Base-by-base conservation (phyloP, 2,797 vertebrate species). In the Squalus acanthias region DNA sequence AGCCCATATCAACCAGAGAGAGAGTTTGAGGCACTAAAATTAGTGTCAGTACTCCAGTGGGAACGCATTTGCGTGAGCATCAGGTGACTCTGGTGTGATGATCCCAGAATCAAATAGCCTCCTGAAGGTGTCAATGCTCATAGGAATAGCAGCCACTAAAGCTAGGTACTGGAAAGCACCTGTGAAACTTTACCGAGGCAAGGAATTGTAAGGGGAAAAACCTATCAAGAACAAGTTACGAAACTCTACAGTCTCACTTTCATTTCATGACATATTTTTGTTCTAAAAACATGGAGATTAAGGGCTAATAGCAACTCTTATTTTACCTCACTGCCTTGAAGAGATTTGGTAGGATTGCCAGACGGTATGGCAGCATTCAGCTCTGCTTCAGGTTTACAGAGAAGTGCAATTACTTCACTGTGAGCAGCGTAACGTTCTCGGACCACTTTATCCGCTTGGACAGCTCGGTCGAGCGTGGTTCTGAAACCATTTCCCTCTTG, bases 251-350 rank as follows among this genome's bases (percentile, higher is more conserved):
- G 29, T n/a, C 1, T 91, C 29, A 33, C 29, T n/a, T 63, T 17
- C 87, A 29, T 15, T n/a, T 91, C 26, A 33, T 33, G 29, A 12
- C 9, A 91, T 39, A 67, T 93, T 39, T 39, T 93, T 67, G 17
- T 39, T 85, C 63, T 39, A 17, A 67, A 93, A 39, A n/a, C 91
- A 93, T 0, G 39, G 29, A 2, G 76, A 85, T 67, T 67, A 17
- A 67, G 20, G 33, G 63, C 7, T n/a, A 0, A 57, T 29, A 57
- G 13, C 69, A 95, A 72, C 13, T 53, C 29, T 53, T 1, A 39
- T n/a, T 97, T 97, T 96, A 99, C 99, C 99, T 99, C 99, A 22
- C 98, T 99, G 97, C 99, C 99, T 97, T 99, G 99, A 96, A 99
- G 98, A 7, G 99, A 99, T 98, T 98, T 99, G 93, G 99, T 98